Conservation (phyloP, 2,888 invertebrate species). For the Dryobotodes eremita region DNA sequence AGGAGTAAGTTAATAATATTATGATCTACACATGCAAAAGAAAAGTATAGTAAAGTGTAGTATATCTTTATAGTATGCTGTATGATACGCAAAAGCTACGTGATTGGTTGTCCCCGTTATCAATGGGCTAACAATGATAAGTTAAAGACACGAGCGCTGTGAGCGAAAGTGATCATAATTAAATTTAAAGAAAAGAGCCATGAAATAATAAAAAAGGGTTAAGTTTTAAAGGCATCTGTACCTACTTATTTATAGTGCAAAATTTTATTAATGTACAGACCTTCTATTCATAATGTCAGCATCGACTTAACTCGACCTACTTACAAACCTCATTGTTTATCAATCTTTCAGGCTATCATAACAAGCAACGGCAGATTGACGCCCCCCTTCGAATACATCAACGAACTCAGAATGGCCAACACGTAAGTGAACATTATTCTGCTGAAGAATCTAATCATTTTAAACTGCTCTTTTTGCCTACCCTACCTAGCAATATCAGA, state of each 20-base stretch:
- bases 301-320: neutral
- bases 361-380: constrained; percentile 98
- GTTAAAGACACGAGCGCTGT: neutral
- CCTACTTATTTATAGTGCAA: neutral
- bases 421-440: constrained; percentile 83
- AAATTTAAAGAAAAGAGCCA: neutral
- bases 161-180: constrained; percentile 1
- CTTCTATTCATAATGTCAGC: neutral
- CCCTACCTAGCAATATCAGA: neutral
- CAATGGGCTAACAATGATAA: constrained; percentile 36
- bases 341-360: constrained; percentile 96
- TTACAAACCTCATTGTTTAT: neutral
- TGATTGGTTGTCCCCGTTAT: constrained; percentile 17
- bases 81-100: constrained; percentile 4
- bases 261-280: constrained; percentile 3
- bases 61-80: neutral
- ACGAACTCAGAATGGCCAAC: constrained; percentile 94
- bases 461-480: neutral
- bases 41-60: neutral
- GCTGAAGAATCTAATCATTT: neutral
- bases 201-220: neutral
- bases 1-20: constrained; percentile 88
- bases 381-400: constrained; percentile 98
- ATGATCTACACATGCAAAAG: too few species aligned
- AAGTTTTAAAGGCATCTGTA: too few species aligned